Percentiles rank a stretch among this genome's conserved stretches.
Evolutionary conservation across 2,797 vertebrate genomes (phyloP).

Genomic region (Lutjanus campechanus): DNA sequence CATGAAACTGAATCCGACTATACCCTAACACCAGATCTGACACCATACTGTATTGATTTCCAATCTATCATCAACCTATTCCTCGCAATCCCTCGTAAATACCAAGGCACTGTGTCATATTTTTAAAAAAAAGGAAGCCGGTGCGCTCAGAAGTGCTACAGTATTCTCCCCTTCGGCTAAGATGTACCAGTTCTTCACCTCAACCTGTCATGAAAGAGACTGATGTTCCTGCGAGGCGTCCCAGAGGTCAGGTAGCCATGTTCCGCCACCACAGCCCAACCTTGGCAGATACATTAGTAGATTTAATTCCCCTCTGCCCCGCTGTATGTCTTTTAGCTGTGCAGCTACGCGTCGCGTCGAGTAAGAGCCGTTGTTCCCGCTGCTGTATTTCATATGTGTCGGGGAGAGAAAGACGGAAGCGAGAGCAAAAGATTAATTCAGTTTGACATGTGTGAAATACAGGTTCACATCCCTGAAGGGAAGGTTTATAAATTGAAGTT

Average conservation of each 20-base stretch:
- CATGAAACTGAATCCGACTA: conserved; percentile 33
- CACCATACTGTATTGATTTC: conserved; percentile 49
- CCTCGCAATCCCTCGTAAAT: conserved; percentile 44
- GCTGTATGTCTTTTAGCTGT: conserved; percentile 40
- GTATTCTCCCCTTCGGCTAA: conserved; percentile 33
- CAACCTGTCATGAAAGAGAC: conserved; percentile 61
- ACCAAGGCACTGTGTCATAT: conserved; percentile 47
- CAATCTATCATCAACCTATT: conserved; percentile 52
- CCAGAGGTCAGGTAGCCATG: conserved; percentile 58
- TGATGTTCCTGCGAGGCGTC: conserved; percentile 48
- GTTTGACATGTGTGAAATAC: conserved; percentile 66
- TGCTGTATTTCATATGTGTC: conserved; percentile 59
- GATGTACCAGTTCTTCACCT: conserved; percentile 52
- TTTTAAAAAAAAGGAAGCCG: conserved; percentile 21
- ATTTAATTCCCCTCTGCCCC: conserved; percentile 59
- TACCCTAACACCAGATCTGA: conserved; percentile 6
- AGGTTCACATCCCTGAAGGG: conserved; percentile 54
- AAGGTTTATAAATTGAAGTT: conserved; percentile 63
- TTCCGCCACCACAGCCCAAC: conserved; percentile 45
- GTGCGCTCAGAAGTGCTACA: conserved; percentile 22
- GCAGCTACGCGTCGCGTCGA: conserved; percentile 4
- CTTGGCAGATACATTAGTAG: conserved; percentile 62
- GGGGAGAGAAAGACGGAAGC: conserved; percentile 17
- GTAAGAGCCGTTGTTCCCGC: conserved; percentile 35
- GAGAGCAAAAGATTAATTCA: conserved; percentile 65